phyloP scores from a whole-genome alignment of 2,888 invertebrate species.

The Conus canariensis region DNA sequence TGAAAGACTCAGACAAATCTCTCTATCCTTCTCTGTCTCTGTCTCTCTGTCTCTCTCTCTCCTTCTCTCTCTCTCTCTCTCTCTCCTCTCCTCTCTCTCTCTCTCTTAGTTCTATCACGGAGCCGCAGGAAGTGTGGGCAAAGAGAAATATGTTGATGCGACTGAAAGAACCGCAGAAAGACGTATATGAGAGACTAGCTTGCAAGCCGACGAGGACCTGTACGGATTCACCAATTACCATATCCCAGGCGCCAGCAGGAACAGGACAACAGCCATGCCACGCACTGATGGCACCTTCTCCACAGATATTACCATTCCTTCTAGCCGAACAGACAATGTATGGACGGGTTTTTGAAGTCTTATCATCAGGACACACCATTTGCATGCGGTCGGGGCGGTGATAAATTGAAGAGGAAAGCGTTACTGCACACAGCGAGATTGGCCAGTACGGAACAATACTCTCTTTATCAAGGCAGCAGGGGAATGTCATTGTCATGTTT shows the following conservation, averaged over 20 bases:
- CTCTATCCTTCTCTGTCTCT: conserved; percentile 17
- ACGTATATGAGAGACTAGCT: neutral
- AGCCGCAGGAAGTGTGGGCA: neutral
- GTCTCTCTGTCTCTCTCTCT: neutral
- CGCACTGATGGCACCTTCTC: neutral
- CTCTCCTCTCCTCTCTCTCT: neutral
- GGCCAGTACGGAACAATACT: neutral
- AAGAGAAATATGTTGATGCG: no score
- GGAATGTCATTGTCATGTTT: conserved; percentile 5
- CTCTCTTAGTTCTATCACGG: neutral
- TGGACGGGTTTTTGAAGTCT: neutral
- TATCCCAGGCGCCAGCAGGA: neutral
- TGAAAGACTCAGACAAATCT: no score
- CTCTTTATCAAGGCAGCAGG: neutral
- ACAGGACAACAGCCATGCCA: conserved; percentile 1
- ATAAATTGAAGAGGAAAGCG: neutral
- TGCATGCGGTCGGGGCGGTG: neutral
- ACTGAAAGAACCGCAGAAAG: no score
- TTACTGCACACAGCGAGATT: neutral
- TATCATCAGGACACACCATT: neutral
- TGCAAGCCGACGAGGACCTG: neutral
- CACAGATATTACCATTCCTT: neutral
- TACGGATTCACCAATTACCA: neutral
- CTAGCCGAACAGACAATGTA: neutral
- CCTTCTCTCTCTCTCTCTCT: neutral